Evolutionary conservation across 2,888 invertebrate species (phyloP), one percentile per base, ranked within the genome.

Genomic region (Coleophora deauratella): DNA sequence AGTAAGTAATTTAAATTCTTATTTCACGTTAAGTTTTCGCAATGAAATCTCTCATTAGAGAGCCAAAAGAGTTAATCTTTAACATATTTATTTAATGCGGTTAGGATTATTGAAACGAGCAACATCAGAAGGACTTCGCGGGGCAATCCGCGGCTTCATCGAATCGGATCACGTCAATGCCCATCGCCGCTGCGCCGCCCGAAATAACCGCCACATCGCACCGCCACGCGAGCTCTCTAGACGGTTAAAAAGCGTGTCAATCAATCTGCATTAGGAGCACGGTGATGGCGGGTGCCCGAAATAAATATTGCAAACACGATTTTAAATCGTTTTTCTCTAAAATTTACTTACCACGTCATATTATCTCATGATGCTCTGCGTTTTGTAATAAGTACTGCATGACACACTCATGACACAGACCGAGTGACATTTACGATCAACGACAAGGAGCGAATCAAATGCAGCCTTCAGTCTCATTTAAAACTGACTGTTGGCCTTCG

Each of bases 141-240:
- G 59, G 58, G 62, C 70, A 73, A 74, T 73, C 70, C 71, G 72
- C 72, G 73, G n/a, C n/a, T 70, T 67, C 57, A 64, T 60, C 52
- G 61, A 72, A 70, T 69, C 65, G 70, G 71, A 80, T 80, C 75
- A 75, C 79, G 77, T 82, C 80, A 79, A 66, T 67, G 67, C 63
- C 72, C 70, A 72, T 72, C n/a, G n/a, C n/a, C n/a, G n/a, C n/a
- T 70, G 69, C 66, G 67, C 68, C 72, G 55, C 21, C 21, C 21
- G 64, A 79, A 80, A 82, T 81, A 79, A 58, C 62, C 62, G 60
- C 61, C 21, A 21, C 21, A 21, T 6, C 21, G 6, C 21, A 21
- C 6, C 21, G 21, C 21, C 68, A 65, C 67, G 67, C 71, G 64
- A 69, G 68, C 66, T 62, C 59, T 62, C 59, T 58, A 66, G 54